These are phyloP conservation scores for Apamea sordens DNA, from an alignment of 2,888 invertebrate species.

Conservation along the genomic window DNA sequence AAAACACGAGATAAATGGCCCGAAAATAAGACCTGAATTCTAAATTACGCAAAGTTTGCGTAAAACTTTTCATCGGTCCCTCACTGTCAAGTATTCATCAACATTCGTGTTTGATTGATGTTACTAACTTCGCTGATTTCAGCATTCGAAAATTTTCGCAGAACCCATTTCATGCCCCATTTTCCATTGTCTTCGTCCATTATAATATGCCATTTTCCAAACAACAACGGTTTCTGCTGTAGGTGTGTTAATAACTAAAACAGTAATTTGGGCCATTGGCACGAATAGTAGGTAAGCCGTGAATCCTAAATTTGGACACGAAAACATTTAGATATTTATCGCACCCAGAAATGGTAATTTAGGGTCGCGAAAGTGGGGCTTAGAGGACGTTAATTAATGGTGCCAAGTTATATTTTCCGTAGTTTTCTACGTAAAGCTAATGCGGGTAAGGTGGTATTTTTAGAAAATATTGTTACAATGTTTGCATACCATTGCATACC, in stretches of 20 bases:
- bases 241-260: constrained; percentile 41
- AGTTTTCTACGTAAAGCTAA: constrained; percentile 13
- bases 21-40: constrained; percentile 25
- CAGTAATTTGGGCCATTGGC: constrained; percentile 45
- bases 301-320: constrained; percentile 46
- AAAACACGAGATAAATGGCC: constrained; percentile 21
- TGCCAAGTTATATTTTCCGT: constrained; percentile 25
- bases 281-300: constrained; percentile 41
- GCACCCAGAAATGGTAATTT: constrained; percentile 38
- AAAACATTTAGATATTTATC: constrained; percentile 63
- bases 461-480: neutral
- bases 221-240: constrained; percentile 31
- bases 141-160: constrained; percentile 26
- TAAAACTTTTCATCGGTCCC: constrained; percentile 30
- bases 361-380: constrained; percentile 37
- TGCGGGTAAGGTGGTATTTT: constrained; percentile 1
- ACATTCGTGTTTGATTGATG: constrained; percentile 49
- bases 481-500: neutral
- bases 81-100: constrained; percentile 48
- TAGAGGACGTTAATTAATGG: constrained; percentile 42
- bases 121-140: constrained; percentile 37
- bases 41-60: constrained; percentile 20
- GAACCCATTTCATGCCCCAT: constrained; percentile 28
- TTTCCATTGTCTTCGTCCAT: constrained; percentile 41
- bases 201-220: constrained; percentile 37